Conservation (phyloP, 2,113 vertebrate species). For the Opisthocomus hoazin region DNA sequence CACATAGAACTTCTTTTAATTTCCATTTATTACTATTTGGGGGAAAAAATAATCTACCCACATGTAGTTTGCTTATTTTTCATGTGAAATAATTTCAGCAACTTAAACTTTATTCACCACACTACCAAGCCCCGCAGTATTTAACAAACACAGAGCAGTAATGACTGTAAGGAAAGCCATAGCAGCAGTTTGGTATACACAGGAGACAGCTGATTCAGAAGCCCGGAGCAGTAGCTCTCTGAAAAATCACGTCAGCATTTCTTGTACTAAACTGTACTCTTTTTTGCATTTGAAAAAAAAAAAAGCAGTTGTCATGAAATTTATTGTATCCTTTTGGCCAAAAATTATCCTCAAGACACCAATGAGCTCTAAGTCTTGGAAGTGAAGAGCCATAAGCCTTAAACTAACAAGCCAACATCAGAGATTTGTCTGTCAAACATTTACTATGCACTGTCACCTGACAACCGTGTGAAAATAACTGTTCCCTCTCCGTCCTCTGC, state of each 20-base stretch:
- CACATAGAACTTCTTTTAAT: background rate
- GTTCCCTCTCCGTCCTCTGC: background rate
- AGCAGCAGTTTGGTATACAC: background rate
- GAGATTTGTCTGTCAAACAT: background rate
- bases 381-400: background rate
- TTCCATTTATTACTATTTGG: background rate
- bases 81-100: background rate
- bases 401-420: background rate
- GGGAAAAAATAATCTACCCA: rapidly evolving
- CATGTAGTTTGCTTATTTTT: background rate
- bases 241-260: constrained; percentile 17
- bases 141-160: background rate
- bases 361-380: background rate
- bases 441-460: background rate
- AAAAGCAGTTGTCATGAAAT: background rate
- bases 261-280: background rate
- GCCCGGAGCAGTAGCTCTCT: background rate
- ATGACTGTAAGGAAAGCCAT: background rate
- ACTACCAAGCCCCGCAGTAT: background rate
- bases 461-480: background rate
- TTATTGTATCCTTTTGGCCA: background rate
- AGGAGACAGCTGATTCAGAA: background rate
- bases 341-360: background rate
- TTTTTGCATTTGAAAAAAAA: background rate
- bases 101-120: background rate